phyloP scores from a whole-genome alignment of 2,113 vertebrate genomes.

The Actenoides lindsayi region DNA sequence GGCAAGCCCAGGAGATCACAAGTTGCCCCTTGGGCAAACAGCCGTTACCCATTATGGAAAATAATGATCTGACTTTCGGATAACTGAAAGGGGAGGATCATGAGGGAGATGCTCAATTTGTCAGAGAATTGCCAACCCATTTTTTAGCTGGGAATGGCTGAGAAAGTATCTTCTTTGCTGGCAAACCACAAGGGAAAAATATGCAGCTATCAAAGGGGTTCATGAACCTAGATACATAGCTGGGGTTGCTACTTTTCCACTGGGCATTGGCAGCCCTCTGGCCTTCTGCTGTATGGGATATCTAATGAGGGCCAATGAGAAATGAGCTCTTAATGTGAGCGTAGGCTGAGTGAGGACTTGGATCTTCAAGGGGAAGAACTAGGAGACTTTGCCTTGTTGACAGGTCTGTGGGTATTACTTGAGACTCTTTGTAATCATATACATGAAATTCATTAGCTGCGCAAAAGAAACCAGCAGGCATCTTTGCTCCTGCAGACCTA shows the following conservation, averaged over 20 bases:
- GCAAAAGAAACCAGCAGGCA: neutral
- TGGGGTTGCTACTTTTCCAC: neutral
- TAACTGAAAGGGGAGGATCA: slow-evolving; percentile 24
- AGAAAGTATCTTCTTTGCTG: neutral
- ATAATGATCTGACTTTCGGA: slow-evolving; percentile 18
- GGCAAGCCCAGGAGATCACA: slow-evolving; percentile 16
- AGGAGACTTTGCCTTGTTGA: neutral
- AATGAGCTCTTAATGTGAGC: neutral
- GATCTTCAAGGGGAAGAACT: neutral
- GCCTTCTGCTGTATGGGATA: neutral
- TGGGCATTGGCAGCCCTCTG: neutral
- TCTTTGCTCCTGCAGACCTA: neutral
- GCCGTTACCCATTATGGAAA: slow-evolving; percentile 1
- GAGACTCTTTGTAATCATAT: neutral
- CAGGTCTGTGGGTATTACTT: neutral
- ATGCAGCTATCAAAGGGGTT: neutral
- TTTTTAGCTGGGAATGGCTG: neutral
- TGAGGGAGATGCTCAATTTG: neutral
- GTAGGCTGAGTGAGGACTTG: neutral
- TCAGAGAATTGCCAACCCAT: neutral
- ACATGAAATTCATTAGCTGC: neutral
- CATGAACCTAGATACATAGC: neutral
- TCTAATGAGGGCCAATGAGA: neutral
- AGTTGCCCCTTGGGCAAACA: neutral
- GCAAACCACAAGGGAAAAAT: slow-evolving; percentile 25